A percentile compares a stretch with the other conserved stretches of the same genome.
Evolutionary conservation across 1,140 invertebrate species (phyloP).

Genomic region (Caenorhabditis inopinata): DNA sequence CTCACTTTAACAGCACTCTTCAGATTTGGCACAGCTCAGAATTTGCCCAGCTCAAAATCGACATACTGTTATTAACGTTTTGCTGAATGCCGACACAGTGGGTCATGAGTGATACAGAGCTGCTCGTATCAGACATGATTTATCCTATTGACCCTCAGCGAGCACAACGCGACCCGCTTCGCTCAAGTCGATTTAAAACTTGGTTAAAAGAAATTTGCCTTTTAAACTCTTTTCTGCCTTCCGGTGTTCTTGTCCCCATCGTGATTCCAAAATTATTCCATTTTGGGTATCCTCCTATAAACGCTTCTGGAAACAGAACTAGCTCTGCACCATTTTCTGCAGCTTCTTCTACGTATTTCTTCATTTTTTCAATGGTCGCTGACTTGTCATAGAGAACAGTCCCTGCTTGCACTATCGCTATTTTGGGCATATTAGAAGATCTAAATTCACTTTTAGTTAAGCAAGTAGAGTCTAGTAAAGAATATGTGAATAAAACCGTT

Average conservation of each 20-base stretch:
- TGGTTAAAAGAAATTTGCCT: not conserved
- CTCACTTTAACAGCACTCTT: no score
- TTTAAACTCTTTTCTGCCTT: slow-evolving; percentile 56
- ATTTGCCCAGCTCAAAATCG: no score
- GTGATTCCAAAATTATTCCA: slow-evolving; percentile 55
- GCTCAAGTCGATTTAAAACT: not conserved
- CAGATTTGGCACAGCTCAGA: no score
- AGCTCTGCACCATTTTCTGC: slow-evolving; percentile 51
- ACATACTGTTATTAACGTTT: no score
- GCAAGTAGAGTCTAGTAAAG: no score
- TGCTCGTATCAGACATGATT: no score
- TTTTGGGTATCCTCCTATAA: slow-evolving; percentile 60
- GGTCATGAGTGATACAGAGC: no score
- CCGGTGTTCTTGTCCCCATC: slow-evolving; percentile 52
- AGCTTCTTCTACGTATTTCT: slow-evolving; percentile 50
- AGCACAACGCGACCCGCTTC: no score
- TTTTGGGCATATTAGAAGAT: slow-evolving; percentile 44
- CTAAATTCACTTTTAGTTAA: no score
- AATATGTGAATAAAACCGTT: no score
- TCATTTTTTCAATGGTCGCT: slow-evolving; percentile 52
- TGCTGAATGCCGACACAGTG: no score
- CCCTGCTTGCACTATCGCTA: slow-evolving; percentile 58
- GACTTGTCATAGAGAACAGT: slow-evolving; percentile 56
- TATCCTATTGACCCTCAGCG: no score
- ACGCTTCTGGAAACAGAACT: slow-evolving; percentile 60